A percentile compares a stretch with the other conserved stretches of the same genome.
These are phyloP conservation scores for Chaetophractus vellerosus DNA, from an alignment of 2,797 vertebrate species.

Conservation along the genomic window DNA sequence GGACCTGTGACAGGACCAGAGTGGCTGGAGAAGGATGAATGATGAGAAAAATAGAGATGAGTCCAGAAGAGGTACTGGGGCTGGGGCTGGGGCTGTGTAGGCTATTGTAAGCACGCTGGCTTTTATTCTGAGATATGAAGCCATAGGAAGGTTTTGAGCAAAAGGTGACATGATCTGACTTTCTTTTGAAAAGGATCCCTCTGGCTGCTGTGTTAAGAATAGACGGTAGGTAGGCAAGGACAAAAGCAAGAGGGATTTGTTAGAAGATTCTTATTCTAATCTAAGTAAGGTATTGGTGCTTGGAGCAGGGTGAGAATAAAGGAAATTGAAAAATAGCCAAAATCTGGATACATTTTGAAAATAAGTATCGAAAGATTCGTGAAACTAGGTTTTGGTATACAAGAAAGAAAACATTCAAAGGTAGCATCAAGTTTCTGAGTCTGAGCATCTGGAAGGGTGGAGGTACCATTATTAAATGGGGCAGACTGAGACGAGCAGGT, in stretches of 20 bases:
- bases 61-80: not conserved
- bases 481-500: not conserved
- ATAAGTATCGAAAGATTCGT: not conserved
- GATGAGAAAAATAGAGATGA: not conserved
- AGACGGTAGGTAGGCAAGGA: not conserved
- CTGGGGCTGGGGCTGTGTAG: no score
- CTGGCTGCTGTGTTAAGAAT: not conserved
- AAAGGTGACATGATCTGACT: not conserved
- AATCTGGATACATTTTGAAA: constrained; percentile 14
- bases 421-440: not conserved
- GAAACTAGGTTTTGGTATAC: not conserved
- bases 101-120: not conserved
- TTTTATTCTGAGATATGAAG: constrained; percentile 22
- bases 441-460: not conserved
- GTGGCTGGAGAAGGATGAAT: not conserved
- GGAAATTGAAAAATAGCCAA: not conserved
- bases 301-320: not conserved
- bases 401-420: not conserved
- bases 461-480: not conserved
- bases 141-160: not conserved
- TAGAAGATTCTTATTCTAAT: not conserved
- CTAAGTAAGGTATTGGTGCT: not conserved
- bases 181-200: constrained; percentile 12
- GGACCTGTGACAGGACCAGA: not conserved
- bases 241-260: not conserved